phyloP scores from a whole-genome alignment of 2,113 vertebrate species.

The Columba janthina region DNA sequence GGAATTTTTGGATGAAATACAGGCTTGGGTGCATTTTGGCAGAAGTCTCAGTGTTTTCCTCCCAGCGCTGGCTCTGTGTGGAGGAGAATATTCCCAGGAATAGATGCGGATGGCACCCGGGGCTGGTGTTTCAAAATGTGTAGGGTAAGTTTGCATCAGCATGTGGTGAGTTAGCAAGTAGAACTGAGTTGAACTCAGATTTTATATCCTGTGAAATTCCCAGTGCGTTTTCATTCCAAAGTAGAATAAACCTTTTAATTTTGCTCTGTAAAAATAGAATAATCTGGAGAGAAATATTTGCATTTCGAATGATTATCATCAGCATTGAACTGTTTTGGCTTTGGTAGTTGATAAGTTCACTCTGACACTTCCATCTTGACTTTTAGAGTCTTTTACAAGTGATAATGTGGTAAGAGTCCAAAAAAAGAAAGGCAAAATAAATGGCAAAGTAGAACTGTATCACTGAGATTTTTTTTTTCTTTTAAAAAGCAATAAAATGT shows the following conservation, averaged over 20 bases:
- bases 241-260: background rate
- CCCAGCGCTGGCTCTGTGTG: background rate
- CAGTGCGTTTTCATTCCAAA: slow-evolving; percentile 5
- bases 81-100: slow-evolving; percentile 40
- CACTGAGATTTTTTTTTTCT: too few species aligned
- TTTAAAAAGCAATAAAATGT: background rate
- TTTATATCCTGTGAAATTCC: slow-evolving; percentile 3
- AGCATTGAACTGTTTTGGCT: background rate
- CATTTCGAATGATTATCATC: background rate
- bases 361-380: background rate
- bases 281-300: background rate
- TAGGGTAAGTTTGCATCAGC: slow-evolving; percentile 6
- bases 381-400: background rate
- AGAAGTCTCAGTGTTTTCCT: background rate
- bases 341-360: background rate
- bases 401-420: background rate
- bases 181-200: background rate
- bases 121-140: slow-evolving; percentile 6
- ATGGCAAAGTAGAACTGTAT: background rate
- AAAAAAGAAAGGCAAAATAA: background rate
- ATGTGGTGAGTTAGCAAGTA: background rate
- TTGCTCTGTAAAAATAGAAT: background rate
- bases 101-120: background rate
- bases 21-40: slow-evolving; percentile 51
- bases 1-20: slow-evolving; percentile 19